Base-by-base conservation (phyloP, 2,113 vertebrate species). In the Poecile atricapillus region DNA sequence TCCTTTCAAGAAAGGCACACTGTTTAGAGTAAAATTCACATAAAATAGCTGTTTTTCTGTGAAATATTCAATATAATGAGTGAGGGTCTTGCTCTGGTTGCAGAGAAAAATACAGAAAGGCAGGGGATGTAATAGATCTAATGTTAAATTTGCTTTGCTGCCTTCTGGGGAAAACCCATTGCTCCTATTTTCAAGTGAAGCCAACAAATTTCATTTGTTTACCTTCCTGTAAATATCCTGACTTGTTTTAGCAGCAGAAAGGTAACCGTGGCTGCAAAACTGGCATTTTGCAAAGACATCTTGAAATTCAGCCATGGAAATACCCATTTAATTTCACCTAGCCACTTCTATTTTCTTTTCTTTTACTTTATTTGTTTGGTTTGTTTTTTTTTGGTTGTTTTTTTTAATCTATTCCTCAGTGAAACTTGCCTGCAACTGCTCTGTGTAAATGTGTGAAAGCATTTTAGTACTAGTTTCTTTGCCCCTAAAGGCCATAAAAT, bases 171-270 rank as follows among this genome's bases (percentile, higher is more conserved):
- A 22, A 96, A 94, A 43, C 1, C 15, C 0, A 2, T 77, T 87
- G 27, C n/a, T 91, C 33, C 23, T 84, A 2, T 78, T 94, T 94
- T 87, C 60, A 55, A 69, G 18, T 15, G 25, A 84, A 52, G 47
- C 65, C 5, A 1, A 64, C 56, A 31, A 74, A 78, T 56, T 33
- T 13, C 19, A 30, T 77, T 69, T 56, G 18, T 62, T 89, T 60
- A 74, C 59, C 15, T 74, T 96, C 87, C 83, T 94, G 60, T 59
- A 94, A 94, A 84, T 83, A 93, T 84, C 60, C 27, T 78, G 25
- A 58, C 60, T 43, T 58, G 2, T 94, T 96, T 91, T 89, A 94
- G 60, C 50, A 83, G 50, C 22, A 87, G 84, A 74, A 83, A 89
- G 50, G 49, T 80, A 81, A 52, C 43, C 9, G n/a, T 74, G 68